Percentiles rank a stretch among this genome's conserved stretches.
These are phyloP conservation scores for Osmerus eperlanus DNA, from an alignment of 2,113 vertebrate genomes.

Conservation along the genomic window DNA sequence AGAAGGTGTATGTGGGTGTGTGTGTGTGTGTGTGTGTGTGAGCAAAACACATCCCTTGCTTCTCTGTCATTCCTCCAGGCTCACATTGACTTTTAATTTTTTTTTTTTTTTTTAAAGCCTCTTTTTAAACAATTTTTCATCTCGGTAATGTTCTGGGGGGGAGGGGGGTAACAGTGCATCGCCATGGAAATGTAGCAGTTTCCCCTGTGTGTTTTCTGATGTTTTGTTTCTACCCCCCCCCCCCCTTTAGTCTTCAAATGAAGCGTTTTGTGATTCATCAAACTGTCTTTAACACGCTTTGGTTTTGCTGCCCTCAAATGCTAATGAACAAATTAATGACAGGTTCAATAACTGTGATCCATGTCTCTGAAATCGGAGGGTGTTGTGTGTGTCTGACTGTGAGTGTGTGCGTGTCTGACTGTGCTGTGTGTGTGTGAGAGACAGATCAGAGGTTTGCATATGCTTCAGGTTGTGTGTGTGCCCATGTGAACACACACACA, in stretches of 20 bases:
- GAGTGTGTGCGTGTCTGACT: too few relatives aligned
- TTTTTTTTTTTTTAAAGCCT: constrained; percentile 62
- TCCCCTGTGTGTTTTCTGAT: constrained; percentile 60
- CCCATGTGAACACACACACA: neutral
- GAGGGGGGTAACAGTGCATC: constrained; percentile 52
- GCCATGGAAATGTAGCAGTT: constrained; percentile 49
- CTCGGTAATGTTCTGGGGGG: constrained; percentile 57
- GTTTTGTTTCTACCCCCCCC: constrained; percentile 32
- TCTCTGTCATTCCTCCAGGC: constrained; percentile 67
- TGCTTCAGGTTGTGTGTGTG: neutral
- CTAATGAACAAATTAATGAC: constrained; percentile 69
- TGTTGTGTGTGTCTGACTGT: neutral
- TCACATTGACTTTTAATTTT: constrained; percentile 64
- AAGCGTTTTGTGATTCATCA: constrained; percentile 63
- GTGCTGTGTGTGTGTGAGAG: constrained; percentile 9
- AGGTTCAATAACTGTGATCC: constrained; percentile 48
- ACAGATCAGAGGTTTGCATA: neutral
- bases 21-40: constrained; percentile 27
- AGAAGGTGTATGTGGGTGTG: too few relatives aligned
- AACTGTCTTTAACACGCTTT: constrained; percentile 54
- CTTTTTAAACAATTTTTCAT: constrained; percentile 53
- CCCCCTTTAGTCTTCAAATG: constrained; percentile 26
- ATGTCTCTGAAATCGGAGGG: constrained; percentile 34
- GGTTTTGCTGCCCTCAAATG: constrained; percentile 38
- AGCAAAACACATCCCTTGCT: constrained; percentile 44